A percentile compares a stretch with the other conserved stretches of the same genome.
Evolutionary conservation across 2,888 invertebrate genomes (phyloP).

Genomic region (Ctena decussata): DNA sequence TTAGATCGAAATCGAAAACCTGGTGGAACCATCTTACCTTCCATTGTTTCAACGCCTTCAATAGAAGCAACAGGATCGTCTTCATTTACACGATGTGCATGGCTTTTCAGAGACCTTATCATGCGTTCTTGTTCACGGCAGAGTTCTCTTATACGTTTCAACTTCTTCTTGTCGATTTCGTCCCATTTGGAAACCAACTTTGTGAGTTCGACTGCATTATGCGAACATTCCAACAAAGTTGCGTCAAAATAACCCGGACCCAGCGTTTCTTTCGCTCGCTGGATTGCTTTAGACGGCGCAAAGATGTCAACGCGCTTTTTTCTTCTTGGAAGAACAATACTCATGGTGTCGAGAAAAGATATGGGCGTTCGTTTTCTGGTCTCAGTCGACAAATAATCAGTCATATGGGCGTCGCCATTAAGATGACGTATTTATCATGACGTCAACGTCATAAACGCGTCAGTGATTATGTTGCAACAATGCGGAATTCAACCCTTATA

Average conservation of each 20-base stretch:
- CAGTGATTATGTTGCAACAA: not conserved
- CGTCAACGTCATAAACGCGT: not conserved
- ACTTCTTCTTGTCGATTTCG: constrained; percentile 69
- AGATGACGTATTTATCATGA: not conserved
- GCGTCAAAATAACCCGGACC: constrained; percentile 71
- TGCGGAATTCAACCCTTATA: too few relatives aligned
- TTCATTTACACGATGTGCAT: not conserved
- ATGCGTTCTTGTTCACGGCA: constrained; percentile 63
- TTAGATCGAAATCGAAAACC: constrained; percentile 75
- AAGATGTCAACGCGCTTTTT: constrained; percentile 54
- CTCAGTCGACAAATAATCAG: not conserved
- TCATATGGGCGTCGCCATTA: not conserved
- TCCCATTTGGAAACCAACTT: constrained; percentile 69
- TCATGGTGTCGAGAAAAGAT: constrained; percentile 21
- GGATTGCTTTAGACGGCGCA: constrained; percentile 69
- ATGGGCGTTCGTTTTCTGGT: not conserved
- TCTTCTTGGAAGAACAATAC: constrained; percentile 41
- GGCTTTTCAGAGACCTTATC: constrained; percentile 45
- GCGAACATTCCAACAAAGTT: constrained; percentile 73
- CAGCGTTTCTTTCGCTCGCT: constrained; percentile 71
- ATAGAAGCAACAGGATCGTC: not conserved
- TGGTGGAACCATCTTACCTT: constrained; percentile 61
- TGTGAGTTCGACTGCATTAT: constrained; percentile 73
- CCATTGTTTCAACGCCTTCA: constrained; percentile 40
- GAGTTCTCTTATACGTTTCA: constrained; percentile 58